Percentiles rank a stretch among this genome's conserved stretches.
phyloP scores from a whole-genome alignment of 2,797 vertebrate species.

The Ceryle rudis region DNA sequence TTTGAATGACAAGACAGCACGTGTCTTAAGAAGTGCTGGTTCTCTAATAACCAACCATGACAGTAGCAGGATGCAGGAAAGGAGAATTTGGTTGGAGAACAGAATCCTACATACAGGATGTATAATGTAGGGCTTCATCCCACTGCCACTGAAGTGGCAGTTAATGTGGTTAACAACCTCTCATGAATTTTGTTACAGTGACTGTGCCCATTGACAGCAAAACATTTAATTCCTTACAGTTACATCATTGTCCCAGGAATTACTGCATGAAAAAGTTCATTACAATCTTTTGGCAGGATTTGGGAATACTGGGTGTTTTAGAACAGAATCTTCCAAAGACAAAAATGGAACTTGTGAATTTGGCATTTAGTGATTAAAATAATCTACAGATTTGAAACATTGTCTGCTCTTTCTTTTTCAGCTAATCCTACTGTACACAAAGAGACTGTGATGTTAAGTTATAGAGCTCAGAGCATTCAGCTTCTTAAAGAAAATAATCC shows the following conservation, averaged over 20 bases:
- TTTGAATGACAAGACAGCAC: neutral
- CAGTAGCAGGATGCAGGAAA: neutral
- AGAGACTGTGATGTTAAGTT: neutral
- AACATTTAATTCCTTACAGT: neutral
- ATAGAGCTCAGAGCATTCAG: neutral
- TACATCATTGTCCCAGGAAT: neutral
- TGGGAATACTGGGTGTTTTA: neutral
- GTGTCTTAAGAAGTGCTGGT: neutral
- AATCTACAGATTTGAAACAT: neutral
- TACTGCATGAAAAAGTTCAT: neutral
- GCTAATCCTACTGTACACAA: neutral
- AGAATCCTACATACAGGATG: neutral
- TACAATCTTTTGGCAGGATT: neutral
- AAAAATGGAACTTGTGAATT: neutral
- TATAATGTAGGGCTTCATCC: neutral
- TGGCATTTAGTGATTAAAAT: neutral
- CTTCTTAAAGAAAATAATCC: neutral
- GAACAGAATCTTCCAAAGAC: neutral
- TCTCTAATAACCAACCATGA: neutral
- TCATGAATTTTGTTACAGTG: neutral
- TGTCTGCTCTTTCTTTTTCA: neutral
- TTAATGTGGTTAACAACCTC: neutral
- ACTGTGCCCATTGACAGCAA: neutral
- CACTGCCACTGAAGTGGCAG: neutral
- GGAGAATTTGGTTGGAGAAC: neutral